Base-by-base conservation (phyloP, 2,888 invertebrate species). In the Harpalus rufipes region DNA sequence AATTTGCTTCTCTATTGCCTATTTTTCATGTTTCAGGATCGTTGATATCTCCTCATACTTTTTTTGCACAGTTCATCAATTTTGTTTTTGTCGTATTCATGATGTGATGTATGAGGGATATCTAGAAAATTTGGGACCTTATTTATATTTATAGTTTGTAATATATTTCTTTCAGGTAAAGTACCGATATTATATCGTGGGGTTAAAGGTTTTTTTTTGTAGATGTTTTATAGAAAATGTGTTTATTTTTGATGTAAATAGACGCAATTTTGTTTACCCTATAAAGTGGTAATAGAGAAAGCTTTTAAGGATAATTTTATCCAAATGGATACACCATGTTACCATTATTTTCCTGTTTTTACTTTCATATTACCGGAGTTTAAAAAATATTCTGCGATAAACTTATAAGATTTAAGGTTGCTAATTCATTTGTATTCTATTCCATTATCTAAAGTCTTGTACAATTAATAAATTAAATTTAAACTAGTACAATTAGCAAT, bases 11-110 rank as follows among this genome's bases (percentile, higher is more conserved):
- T 32, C 65, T 65, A 59, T 63, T 61, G 61, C 18, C 63, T 63
- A 10, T 63, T 25, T 63, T 63, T 63, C 25, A 63, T 63, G 8
- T 25, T 59, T 16, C 7, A 63, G 32, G 25, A 5, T n/a, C 7
- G 39, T 14, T 32, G 68, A 68, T 41, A 12, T 68, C 39, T 68
- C n/a, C 25, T 18, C 59, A 59, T 59, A 65, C 65, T 65, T 68
- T 74, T 74, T 68, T 74, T 44, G 51, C 18, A 74, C 72, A 74
- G 16, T 74, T 74, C 72, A 74, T 74, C 72, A 74, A 74, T 74
- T 74, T 41, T 51, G 72, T 74, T 74, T 68, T 74, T 74, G 72
- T 74, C 72, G 44, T 25, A 51, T 44, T 74, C 72, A 39, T 74
- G 12, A 6, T 41, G 39, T 68, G 72, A 74, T 74, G 51, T 74